Evolutionary conservation across 2,113 vertebrate genomes (phyloP), one percentile per base, ranked within the genome.

Genomic region (Crocuta crocuta): DNA sequence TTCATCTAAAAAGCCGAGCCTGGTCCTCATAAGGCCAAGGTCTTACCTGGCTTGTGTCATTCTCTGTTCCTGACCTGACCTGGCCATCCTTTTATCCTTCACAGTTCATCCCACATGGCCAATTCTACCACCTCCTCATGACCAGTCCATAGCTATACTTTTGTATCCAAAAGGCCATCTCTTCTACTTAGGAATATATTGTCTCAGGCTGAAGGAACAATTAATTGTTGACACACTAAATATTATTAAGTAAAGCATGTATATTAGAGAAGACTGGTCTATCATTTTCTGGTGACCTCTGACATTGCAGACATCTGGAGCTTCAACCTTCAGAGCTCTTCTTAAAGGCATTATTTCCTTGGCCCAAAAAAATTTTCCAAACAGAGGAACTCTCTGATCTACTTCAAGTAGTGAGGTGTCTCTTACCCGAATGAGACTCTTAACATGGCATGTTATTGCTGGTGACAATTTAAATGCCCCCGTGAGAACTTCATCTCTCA

Each of bases 261-360:
- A 21, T 68, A n/a, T 85, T 73, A 55, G 65, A 88, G 83, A 91
- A 92, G 31, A 70, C 10, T 61, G 26, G 39, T 89, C 55, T 84
- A 4, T 45, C n/a, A 78, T 58, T 91, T 94, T 80, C 80, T 79
- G 26, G 39, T 94, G 96, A 78, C 89, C 65, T 78, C 58, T 93
- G 89, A 76, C 94, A 88, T 97, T 89, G 83, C 89, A 95, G 5
- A 66, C 96, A 91, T 97, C 87, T 81, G 43, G 24, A 96, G 55
- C 81, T 96, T 71, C 58, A 87, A 65, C 93, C 84, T 94, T 74
- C 48, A 93, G 24, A 68, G 92, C 65, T 91, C 96, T 94, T 98
- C 63, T 92, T 91, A 96, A 92, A 96, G 80, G 78, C 88, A 97
- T 24, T 93, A 94, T 98, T 95, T 98, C 0, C 97, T 98, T 97